Base-by-base conservation (phyloP, 2,888 invertebrate genomes). In the Xiphydria camelus region DNA sequence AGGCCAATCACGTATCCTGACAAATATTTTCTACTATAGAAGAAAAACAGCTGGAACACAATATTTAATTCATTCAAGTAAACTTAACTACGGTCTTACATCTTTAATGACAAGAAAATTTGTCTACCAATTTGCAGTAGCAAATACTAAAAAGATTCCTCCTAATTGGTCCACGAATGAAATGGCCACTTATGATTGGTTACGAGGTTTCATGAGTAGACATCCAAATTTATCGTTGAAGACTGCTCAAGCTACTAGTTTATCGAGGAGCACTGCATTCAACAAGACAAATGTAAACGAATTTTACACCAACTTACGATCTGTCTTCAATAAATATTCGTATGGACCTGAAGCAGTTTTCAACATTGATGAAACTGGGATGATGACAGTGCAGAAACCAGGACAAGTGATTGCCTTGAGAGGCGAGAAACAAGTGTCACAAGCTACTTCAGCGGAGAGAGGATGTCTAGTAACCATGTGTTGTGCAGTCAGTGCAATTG, bases 341-440 rank as follows among this genome's bases (percentile, higher is more conserved):
- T 51, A 55, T 47, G 23, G 43, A 35, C 51, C 62, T 6, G 41
- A 49, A 6, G 47, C 57, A 9, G 59, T 65, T 9, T 68, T 49
- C 34, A 71, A 68, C 49, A 39, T 62, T 19, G 66, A 68, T 45
- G 64, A 69, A 48, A 66, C 59, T 7, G 68, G 64, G 2, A 37
- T 66, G 1, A 66, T 64, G 5, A 70, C 66, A 5, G 68, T 70
- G 1, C 62, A 67, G 26, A 57, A 50, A 31, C 66, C 69, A 9
- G 36, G 50, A 18, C 53, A 50, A 45, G 52, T 75, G n/a, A 35
- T 73, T 38, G 70, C 67, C 7, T 49, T 46, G 31, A 59, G 56
- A 48, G 70, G 68, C 7, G 29, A 41, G 3, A 64, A 61, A 39
- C 65, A 71, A 47, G 53, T 73, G n/a, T 65, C 66, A 9, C 33